phyloP scores from a whole-genome alignment of 2,113 vertebrate genomes.

The Callithrix jacchus region DNA sequence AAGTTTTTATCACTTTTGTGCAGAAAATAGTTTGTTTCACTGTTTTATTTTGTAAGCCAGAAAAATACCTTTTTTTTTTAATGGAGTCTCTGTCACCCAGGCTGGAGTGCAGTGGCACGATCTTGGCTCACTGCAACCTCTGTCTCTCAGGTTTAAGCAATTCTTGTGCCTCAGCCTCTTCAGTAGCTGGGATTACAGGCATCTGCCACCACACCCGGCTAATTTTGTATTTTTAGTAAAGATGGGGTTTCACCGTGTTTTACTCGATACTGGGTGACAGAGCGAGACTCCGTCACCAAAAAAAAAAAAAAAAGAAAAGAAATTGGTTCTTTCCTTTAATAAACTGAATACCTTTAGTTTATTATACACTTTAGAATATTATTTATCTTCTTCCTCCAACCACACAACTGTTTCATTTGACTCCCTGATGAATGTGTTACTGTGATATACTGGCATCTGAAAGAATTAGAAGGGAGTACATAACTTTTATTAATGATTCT shows the following conservation, averaged over 20 bases:
- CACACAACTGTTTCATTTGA: not conserved
- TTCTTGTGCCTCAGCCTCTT: no score
- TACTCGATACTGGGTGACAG: no score
- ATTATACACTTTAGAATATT: not conserved
- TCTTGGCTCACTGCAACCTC: no score
- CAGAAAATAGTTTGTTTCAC: not conserved
- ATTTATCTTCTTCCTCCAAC: not conserved
- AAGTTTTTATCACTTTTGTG: not conserved
- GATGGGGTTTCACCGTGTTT: no score
- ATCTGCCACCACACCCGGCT: no score
- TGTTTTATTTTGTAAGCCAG: constrained; percentile 27
- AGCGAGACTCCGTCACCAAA: no score
- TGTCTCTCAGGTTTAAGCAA: no score
- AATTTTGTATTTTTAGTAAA: no score
- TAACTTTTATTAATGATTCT: constrained; percentile 55
- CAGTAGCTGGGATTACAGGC: no score
- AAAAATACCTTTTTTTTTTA: not conserved
- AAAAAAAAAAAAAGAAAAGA: not conserved
- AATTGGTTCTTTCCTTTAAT: not conserved
- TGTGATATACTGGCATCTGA: not conserved
- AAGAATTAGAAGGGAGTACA: not conserved
- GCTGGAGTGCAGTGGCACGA: no score
- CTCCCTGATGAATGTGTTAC: constrained; percentile 12
- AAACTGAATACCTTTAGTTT: not conserved
- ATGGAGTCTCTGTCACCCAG: no score